Evolutionary conservation across 2,797 vertebrate genomes (phyloP).

Genomic region (Pristis pectinata): DNA sequence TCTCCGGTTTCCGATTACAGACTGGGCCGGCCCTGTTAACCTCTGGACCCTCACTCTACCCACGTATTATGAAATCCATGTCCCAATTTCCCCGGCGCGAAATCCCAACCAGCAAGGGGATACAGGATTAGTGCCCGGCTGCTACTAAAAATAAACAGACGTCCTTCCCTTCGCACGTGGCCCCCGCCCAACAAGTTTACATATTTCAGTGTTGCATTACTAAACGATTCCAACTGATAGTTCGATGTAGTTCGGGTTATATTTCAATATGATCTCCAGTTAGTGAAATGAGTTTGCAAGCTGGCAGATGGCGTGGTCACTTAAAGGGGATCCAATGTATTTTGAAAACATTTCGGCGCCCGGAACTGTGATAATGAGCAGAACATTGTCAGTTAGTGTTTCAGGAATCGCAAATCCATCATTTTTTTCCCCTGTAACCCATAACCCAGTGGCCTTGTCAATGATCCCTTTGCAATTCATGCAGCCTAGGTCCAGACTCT

Average conservation of each 20-base stretch:
- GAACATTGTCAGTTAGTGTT: neutral
- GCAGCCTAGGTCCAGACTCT: neutral
- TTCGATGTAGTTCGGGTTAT: neutral
- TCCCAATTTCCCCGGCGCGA: neutral
- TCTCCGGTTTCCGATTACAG: too few species aligned
- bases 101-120: neutral
- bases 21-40: neutral
- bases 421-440: too few species aligned
- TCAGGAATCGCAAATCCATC: neutral
- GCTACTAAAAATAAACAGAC: neutral
- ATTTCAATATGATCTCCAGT: neutral
- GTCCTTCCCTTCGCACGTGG: neutral
- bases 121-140: neutral
- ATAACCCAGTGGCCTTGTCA: neutral
- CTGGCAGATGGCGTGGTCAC: neutral
- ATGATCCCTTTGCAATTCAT: neutral
- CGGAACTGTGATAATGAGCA: neutral
- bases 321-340: neutral
- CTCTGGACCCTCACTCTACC: neutral
- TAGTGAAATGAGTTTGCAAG: neutral
- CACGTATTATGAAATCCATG: neutral
- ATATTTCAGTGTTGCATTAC: neutral
- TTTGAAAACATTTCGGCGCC: neutral
- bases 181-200: neutral
- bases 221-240: neutral